Percentiles rank a stretch among this genome's conserved stretches.
Conservation (phyloP, 2,797 vertebrate species). For the Falco rusticolus region DNA sequence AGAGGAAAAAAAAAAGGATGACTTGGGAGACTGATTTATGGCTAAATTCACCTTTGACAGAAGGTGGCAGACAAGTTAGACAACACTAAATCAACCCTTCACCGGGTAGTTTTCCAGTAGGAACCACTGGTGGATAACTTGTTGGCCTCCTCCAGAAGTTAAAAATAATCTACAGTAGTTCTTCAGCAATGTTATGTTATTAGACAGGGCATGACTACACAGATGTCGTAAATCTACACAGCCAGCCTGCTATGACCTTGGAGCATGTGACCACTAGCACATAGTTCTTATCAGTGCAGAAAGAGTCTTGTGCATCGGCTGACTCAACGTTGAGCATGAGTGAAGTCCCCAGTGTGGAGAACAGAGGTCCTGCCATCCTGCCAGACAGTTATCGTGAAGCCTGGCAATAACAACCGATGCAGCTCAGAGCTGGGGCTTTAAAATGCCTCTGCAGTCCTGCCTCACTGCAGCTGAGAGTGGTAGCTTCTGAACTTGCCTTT, state of each 20-base stretch:
- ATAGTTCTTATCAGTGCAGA: rapidly evolving
- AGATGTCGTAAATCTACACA: not conserved
- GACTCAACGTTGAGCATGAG: not conserved
- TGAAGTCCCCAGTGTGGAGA: not conserved
- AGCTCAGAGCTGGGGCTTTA: not conserved
- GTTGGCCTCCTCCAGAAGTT: not conserved
- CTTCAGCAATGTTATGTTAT: not conserved
- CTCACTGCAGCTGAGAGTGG: not conserved
- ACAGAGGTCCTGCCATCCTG: not conserved
- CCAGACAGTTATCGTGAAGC: rapidly evolving
- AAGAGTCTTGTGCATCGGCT: rapidly evolving
- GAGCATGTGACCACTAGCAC: rapidly evolving
- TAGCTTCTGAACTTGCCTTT: not conserved
- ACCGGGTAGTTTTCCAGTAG: not conserved
- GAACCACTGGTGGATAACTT: not conserved
- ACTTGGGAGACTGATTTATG: not conserved
- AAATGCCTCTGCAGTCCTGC: not conserved
- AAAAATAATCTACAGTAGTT: not conserved
- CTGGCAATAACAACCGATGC: not conserved
- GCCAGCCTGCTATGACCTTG: not conserved
- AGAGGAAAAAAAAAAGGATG: not conserved
- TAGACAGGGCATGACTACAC: not conserved
- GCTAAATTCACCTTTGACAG: not conserved
- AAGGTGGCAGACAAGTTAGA: not conserved
- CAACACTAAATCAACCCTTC: not conserved